Conservation (phyloP, 1,140 invertebrate species). For the Schlechtendalia chinensis region DNA sequence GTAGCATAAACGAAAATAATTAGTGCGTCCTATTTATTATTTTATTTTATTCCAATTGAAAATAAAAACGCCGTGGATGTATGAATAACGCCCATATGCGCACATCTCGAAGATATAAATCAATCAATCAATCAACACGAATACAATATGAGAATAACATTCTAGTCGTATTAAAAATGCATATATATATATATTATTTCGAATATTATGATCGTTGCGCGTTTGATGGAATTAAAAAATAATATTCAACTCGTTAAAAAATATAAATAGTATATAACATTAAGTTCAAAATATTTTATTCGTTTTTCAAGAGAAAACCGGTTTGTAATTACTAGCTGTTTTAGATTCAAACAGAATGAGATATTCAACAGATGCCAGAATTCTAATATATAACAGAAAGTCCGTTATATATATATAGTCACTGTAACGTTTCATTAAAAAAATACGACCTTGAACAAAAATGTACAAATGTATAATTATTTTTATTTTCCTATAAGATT, state of each 20-base stretch:
- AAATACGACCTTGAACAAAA: conserved; percentile 29
- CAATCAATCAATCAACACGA: no score
- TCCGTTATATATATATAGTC: neutral
- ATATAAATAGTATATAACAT: neutral
- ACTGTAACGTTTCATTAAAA: conserved; percentile 13
- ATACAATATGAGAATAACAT: no score
- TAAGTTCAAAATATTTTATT: neutral
- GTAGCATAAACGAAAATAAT: neutral
- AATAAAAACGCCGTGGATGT: no score
- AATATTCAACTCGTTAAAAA: neutral
- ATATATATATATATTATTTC: no score
- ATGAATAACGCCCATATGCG: no score
- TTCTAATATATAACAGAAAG: neutral
- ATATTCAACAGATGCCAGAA: conserved; percentile 22
- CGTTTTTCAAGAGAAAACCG: neutral
- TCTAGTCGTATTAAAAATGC: no score
- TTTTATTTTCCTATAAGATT: neutral
- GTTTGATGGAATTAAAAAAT: no score
- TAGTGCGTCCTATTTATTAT: neutral
- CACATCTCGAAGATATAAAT: no score
- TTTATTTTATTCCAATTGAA: no score
- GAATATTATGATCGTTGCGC: no score
- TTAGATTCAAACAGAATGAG: neutral
- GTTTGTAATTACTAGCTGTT: neutral
- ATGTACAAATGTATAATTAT: conserved; percentile 3